Conservation (phyloP, 2,113 vertebrate species). For the Corynorhinus townsendii region DNA sequence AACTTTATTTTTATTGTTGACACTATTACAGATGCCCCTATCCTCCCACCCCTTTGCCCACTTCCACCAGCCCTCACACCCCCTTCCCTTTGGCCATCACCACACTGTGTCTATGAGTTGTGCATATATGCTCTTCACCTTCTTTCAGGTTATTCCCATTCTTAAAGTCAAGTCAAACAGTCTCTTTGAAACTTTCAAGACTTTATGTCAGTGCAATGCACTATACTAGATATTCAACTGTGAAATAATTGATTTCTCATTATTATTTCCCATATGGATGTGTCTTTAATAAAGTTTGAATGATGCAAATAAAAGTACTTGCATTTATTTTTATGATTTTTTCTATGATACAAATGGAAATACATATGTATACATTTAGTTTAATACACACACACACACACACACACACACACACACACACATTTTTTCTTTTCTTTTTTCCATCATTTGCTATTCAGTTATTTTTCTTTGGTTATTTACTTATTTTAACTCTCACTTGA, state of each 20-base stretch:
- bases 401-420: background rate
- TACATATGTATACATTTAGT: background rate
- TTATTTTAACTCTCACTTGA: too few species aligned
- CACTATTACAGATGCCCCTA: background rate
- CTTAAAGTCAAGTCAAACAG: background rate
- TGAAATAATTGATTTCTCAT: background rate
- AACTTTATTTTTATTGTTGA: background rate
- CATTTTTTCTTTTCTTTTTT: background rate
- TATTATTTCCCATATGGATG: background rate
- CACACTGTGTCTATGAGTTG: background rate
- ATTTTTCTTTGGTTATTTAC: background rate
- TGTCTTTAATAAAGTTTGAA: background rate
- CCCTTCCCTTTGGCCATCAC: background rate
- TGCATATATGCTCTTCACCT: background rate
- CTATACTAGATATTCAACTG: background rate
- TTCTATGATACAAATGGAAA: background rate
- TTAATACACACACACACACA: background rate
- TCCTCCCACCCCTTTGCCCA: background rate
- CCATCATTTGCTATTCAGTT: background rate
- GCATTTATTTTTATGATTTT: background rate
- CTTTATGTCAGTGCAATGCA: background rate
- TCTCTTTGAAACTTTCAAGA: background rate
- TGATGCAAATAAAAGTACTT: background rate
- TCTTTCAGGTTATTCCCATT: background rate
- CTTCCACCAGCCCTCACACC: background rate